phyloP scores from a whole-genome alignment of 2,888 invertebrate species.

The Ecdyonurus torrentis region DNA sequence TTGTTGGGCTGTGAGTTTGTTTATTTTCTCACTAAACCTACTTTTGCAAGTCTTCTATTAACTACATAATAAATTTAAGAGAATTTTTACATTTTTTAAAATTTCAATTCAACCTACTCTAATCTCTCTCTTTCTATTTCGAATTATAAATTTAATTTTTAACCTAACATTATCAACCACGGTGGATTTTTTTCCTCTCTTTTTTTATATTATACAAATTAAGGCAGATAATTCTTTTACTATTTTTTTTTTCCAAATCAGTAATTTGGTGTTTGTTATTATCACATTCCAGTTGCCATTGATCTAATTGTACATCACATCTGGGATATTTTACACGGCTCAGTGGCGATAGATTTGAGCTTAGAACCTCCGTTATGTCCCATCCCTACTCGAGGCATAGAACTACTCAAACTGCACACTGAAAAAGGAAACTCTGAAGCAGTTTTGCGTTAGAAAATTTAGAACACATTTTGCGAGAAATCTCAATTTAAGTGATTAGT shows the following conservation, averaged over 20 bases:
- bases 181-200: background rate
- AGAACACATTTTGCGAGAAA: no score
- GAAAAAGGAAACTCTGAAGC: constrained; percentile 1
- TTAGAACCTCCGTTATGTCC: background rate
- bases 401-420: no score
- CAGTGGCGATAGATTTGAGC: background rate
- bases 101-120: no score
- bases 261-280: background rate
- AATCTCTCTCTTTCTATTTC: no score
- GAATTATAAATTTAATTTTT: no score
- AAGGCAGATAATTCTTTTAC: background rate
- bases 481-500: constrained; percentile 8
- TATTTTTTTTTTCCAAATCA: background rate
- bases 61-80: no score
- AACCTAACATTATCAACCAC: no score
- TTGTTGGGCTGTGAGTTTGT: no score
- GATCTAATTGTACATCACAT: constrained; percentile 96
- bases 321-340: constrained; percentile 40
- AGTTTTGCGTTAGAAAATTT: background rate
- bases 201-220: background rate
- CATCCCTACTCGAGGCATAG: background rate
- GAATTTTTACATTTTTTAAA: no score
- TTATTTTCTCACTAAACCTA: no score
- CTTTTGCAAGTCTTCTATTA: no score
- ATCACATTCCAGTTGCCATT: constrained; percentile 41